These are phyloP conservation scores for Agapostemon virescens DNA, from an alignment of 2,888 invertebrate genomes.

Conservation along the genomic window DNA sequence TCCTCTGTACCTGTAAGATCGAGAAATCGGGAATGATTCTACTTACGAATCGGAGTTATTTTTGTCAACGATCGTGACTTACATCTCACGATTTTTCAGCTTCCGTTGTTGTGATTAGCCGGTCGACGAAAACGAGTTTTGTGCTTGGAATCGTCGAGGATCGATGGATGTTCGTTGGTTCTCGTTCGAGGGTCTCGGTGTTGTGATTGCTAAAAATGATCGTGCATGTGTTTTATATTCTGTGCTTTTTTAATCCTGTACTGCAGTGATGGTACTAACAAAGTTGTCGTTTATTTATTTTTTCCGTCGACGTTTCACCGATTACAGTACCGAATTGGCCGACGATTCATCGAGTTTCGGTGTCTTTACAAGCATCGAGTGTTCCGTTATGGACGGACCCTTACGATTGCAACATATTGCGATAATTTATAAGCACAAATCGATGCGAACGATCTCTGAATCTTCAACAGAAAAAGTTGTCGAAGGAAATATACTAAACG, in stretches of 20 bases:
- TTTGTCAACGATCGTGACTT: not conserved
- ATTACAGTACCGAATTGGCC: not conserved
- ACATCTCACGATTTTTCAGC: not conserved
- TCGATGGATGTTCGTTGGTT: not conserved
- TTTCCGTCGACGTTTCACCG: not conserved
- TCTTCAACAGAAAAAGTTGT: not conserved
- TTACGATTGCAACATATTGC: not conserved
- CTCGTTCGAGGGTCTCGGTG: conserved; percentile 33
- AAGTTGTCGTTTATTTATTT: not conserved
- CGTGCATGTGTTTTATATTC: conserved; percentile 4
- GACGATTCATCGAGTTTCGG: no score
- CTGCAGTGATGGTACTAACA: not conserved
- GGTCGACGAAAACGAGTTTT: not conserved
- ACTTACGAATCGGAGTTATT: not conserved
- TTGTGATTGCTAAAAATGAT: not conserved
- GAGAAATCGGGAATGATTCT: not conserved
- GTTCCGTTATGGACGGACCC: not conserved
- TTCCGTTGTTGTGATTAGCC: not conserved
- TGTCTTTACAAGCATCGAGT: not conserved
- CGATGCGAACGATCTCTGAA: no score
- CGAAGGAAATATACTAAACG: not conserved
- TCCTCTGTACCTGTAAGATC: not conserved
- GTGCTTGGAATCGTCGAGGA: not conserved
- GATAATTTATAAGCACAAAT: no score
- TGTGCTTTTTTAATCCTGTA: not conserved